Evolutionary conservation across 2,797 vertebrate genomes (phyloP).

Genomic region (Coccyzus lansbergi): DNA sequence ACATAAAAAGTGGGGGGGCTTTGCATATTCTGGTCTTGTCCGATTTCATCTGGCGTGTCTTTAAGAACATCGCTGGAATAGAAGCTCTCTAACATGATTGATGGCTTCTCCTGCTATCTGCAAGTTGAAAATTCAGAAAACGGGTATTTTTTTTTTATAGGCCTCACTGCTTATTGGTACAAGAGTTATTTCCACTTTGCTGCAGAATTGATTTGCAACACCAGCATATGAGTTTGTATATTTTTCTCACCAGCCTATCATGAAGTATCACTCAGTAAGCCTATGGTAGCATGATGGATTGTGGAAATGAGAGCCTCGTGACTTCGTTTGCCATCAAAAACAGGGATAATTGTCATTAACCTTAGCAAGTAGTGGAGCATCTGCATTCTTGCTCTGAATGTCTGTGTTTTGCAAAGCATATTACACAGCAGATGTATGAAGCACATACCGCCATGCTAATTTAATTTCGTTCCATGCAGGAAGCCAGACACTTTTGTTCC

Average conservation of each 20-base stretch:
- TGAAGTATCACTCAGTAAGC: constrained; percentile 71
- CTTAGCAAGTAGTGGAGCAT: constrained; percentile 49
- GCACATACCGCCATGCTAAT: background rate
- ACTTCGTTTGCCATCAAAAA: constrained; percentile 64
- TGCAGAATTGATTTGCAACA: constrained; percentile 88
- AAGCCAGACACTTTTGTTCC: constrained; percentile 18
- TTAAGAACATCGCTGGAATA: constrained; percentile 80
- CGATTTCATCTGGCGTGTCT: constrained; percentile 82
- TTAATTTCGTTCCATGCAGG: background rate
- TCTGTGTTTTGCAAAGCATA: constrained; percentile 62
- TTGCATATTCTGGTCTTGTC: constrained; percentile 92
- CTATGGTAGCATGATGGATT: constrained; percentile 69
- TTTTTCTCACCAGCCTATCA: constrained; percentile 86
- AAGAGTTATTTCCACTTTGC: constrained; percentile 84
- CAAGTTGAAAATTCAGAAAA: constrained; percentile 84
- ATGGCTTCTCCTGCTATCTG: constrained; percentile 90
- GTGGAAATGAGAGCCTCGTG: constrained; percentile 43
- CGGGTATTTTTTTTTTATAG: constrained; percentile 67
- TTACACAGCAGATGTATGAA: constrained; percentile 61
- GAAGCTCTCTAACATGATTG: constrained; percentile 88
- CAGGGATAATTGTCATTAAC: constrained; percentile 74
- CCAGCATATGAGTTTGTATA: constrained; percentile 86
- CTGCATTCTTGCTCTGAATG: constrained; percentile 56
- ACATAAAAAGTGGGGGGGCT: background rate
- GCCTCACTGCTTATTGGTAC: constrained; percentile 79